Conservation (phyloP, 1,140 invertebrate genomes). For the Dysdera silvatica region DNA sequence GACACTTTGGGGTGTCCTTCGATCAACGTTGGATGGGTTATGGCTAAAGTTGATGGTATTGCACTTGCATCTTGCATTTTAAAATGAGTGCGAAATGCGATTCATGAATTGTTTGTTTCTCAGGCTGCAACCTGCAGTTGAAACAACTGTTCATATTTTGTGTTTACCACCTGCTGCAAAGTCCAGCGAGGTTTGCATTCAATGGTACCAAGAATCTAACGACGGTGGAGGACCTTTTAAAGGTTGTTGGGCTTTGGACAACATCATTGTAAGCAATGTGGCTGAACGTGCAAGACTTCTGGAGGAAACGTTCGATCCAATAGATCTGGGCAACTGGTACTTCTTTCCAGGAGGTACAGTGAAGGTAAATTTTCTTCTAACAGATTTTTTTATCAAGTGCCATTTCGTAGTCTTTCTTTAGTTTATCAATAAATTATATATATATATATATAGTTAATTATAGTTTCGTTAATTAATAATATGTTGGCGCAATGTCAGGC, state of each 20-base stretch:
- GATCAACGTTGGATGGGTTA: too few species aligned
- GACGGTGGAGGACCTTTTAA: not conserved
- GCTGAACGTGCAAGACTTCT: constrained; percentile 38
- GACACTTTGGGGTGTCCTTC: too few species aligned
- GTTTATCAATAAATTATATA: too few species aligned
- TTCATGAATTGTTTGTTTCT: constrained; percentile 27
- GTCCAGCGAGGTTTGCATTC: constrained; percentile 39
- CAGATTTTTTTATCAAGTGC: not conserved
- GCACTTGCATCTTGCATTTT: too few species aligned
- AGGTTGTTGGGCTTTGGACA: constrained; percentile 45
- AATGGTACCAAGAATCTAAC: constrained; percentile 34
- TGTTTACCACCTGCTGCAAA: constrained; percentile 39
- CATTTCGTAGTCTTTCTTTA: not conserved
- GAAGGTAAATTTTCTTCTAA: constrained; percentile 5
- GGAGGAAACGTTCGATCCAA: constrained; percentile 44
- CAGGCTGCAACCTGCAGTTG: constrained; percentile 40
- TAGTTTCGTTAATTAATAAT: not conserved
- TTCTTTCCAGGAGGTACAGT: constrained; percentile 43
- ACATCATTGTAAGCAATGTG: constrained; percentile 43
- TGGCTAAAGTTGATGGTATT: too few species aligned
- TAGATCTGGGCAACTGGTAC: constrained; percentile 43
- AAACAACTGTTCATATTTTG: constrained; percentile 39
- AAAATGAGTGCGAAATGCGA: not conserved
- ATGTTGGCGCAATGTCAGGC: too few species aligned
- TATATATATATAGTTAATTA: not conserved